These are phyloP conservation scores for Scarus forsteni DNA, from an alignment of 2,797 vertebrate genomes.

Conservation along the genomic window DNA sequence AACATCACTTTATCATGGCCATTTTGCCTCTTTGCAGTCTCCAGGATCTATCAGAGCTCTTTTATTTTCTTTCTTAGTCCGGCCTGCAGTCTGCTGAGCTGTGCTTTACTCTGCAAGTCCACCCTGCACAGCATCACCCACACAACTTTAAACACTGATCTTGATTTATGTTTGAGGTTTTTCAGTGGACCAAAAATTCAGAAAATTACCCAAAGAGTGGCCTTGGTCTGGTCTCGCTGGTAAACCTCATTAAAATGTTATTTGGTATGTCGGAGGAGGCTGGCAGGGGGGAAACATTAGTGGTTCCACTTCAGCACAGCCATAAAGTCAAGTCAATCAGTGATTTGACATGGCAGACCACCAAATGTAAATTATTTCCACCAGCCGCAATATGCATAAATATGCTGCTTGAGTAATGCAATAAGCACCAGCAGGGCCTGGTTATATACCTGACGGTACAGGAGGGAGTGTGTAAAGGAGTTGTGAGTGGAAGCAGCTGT, in stretches of 20 bases:
- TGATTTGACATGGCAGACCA: slow-evolving; percentile 65
- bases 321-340: slow-evolving; percentile 72
- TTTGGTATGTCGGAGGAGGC: slow-evolving; percentile 61
- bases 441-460: slow-evolving; percentile 64
- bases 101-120: slow-evolving; percentile 35
- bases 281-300: slow-evolving; percentile 56
- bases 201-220: slow-evolving; percentile 62
- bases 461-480: slow-evolving; percentile 43
- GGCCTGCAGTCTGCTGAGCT: slow-evolving; percentile 14
- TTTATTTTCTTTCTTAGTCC: slow-evolving; percentile 74
- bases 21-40: slow-evolving; percentile 33
- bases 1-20: slow-evolving; percentile 24
- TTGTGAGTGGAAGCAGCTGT: slow-evolving; percentile 70
- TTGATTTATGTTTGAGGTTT: slow-evolving; percentile 70
- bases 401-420: slow-evolving; percentile 52
- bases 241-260: slow-evolving; percentile 80
- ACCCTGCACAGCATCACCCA: slow-evolving; percentile 59
- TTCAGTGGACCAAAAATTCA: slow-evolving; percentile 61
- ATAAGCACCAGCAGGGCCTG: slow-evolving; percentile 35
- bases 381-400: slow-evolving; percentile 49
- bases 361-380: slow-evolving; percentile 69
- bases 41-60: slow-evolving; percentile 57
- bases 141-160: slow-evolving; percentile 41
- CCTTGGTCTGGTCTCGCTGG: slow-evolving; percentile 62
- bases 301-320: slow-evolving; percentile 66